A percentile compares a stretch with the other conserved stretches of the same genome.
Evolutionary conservation across 2,797 vertebrate genomes (phyloP).

Genomic region (Staurois parvus): DNA sequence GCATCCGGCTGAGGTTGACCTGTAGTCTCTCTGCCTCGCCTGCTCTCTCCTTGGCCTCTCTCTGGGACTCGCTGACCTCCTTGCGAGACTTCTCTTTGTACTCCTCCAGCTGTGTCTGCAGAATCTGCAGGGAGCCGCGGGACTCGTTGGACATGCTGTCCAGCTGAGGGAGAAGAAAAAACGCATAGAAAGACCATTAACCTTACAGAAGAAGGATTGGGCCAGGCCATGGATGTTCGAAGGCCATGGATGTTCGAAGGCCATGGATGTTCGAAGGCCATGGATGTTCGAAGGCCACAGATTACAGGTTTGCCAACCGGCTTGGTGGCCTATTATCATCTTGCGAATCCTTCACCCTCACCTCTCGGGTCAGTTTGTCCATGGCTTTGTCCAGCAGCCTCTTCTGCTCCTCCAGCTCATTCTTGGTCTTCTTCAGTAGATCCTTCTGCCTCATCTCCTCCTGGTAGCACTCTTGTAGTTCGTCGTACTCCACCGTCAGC

Average conservation of each 20-base stretch:
- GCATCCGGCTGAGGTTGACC: slow-evolving; percentile 76
- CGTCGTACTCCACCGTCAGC: slow-evolving; percentile 84
- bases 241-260: too few relatives aligned
- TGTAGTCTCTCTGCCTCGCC: slow-evolving; percentile 83
- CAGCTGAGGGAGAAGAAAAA: slow-evolving; percentile 76
- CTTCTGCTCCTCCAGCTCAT: slow-evolving; percentile 92
- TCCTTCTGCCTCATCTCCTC: slow-evolving; percentile 89
- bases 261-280: too few relatives aligned
- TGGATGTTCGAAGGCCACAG: too few relatives aligned
- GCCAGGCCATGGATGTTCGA: too few relatives aligned
- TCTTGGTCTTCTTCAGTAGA: slow-evolving; percentile 80
- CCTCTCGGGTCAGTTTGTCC: slow-evolving; percentile 92
- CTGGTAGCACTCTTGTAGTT: slow-evolving; percentile 79
- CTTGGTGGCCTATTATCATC: not conserved
- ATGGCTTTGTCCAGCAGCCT: slow-evolving; percentile 85
- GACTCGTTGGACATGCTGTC: slow-evolving; percentile 86
- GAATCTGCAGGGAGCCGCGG: slow-evolving; percentile 75
- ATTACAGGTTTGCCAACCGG: not conserved
- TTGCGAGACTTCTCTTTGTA: slow-evolving; percentile 86
- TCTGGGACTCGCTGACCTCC: slow-evolving; percentile 88
- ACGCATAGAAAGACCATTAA: not conserved
- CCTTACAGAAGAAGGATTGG: too few relatives aligned
- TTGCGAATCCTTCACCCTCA: slow-evolving; percentile 59
- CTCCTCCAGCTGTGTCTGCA: slow-evolving; percentile 89
- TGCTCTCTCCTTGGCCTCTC: slow-evolving; percentile 82